A percentile compares a stretch with the other conserved stretches of the same genome.
phyloP scores from a whole-genome alignment of 2,888 invertebrate species.

The Conistra vaccinii region DNA sequence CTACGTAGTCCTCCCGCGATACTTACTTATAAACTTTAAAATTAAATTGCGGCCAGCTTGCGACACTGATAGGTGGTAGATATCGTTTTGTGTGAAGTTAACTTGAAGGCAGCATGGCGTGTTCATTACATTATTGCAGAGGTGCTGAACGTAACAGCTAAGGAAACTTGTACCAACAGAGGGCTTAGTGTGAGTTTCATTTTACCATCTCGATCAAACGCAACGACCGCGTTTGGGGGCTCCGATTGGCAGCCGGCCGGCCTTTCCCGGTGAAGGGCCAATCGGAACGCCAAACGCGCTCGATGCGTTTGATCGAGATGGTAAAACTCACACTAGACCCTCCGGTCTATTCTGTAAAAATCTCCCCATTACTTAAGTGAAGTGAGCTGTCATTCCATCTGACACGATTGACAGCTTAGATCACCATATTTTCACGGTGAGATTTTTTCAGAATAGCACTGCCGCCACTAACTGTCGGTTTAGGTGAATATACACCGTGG shows the following conservation, averaged over 20 bases:
- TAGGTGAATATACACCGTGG: not conserved
- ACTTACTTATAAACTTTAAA: conserved; percentile 79
- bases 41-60: conserved; percentile 78
- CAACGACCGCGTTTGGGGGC: too few species aligned
- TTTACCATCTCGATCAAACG: too few species aligned
- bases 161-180: too few species aligned
- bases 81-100: conserved; percentile 52
- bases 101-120: not conserved
- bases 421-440: not conserved
- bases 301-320: too few species aligned
- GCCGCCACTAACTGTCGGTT: not conserved
- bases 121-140: not conserved
- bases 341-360: too few species aligned
- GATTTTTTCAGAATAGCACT: not conserved
- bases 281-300: too few species aligned
- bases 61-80: conserved; percentile 72
- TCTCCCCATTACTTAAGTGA: not conserved
- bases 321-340: too few species aligned
- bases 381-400: not conserved
- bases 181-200: too few species aligned
- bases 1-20: conserved; percentile 70
- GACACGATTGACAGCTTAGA: not conserved
- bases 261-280: too few species aligned
- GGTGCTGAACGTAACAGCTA: too few species aligned
- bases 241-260: too few species aligned